A percentile compares a stretch with the other conserved stretches of the same genome.
phyloP scores from a whole-genome alignment of 2,113 vertebrate species.

The Nannospalax galili region DNA sequence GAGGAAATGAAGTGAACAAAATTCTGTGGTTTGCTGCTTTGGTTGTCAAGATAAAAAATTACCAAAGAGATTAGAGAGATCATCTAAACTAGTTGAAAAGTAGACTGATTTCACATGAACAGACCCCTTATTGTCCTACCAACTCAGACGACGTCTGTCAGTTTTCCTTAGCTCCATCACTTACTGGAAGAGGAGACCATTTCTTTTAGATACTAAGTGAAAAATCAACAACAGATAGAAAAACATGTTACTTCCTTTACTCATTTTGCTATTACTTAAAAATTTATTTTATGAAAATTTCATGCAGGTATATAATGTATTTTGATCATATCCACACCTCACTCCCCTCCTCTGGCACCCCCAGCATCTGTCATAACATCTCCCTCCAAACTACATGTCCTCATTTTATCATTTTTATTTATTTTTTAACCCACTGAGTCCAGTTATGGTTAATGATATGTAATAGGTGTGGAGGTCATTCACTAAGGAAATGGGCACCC shows the following conservation, averaged over 20 bases:
- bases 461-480: not conserved
- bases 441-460: not conserved
- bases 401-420: not conserved
- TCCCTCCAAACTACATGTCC: not conserved
- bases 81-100: not conserved
- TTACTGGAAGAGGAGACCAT: conserved; percentile 5
- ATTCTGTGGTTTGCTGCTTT: conserved; percentile 22
- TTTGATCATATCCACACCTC: not conserved
- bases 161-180: not conserved
- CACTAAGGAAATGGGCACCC: no score
- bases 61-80: not conserved
- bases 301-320: not conserved
- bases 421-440: not conserved
- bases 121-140: not conserved
- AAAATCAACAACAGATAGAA: not conserved
- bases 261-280: not conserved
- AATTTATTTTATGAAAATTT: not conserved
- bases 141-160: not conserved
- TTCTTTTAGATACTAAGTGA: not conserved
- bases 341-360: not conserved
- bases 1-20: not conserved
- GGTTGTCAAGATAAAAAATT: conserved; percentile 23
- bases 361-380: not conserved
- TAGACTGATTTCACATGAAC: not conserved
- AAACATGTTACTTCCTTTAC: conserved; percentile 19